Evolutionary conservation across 2,113 vertebrate species (phyloP), one percentile per base, ranked within the genome.

Genomic region (Phasianus colchicus): DNA sequence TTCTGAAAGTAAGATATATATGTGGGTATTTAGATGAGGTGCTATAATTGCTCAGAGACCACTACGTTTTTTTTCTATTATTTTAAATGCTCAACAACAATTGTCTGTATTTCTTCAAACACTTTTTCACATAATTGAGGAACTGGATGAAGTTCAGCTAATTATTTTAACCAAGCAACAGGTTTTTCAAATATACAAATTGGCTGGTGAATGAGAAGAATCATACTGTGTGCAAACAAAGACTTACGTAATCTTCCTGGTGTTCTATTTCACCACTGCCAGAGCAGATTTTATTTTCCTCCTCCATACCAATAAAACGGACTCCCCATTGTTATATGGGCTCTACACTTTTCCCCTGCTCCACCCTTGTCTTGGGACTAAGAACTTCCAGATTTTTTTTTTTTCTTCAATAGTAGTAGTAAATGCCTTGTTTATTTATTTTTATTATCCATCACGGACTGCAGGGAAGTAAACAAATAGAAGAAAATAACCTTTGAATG

Each of bases 191-290:
- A 93, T 83, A 72, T 25, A 95, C 88, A 95, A 92, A 91, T 83
- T 96, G 95, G 91, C 90, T 95, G 83, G 82, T 92, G 94, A 95
- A 92, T 95, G 88, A 95, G 88, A 94, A 96, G 93, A 89, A 89
- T 92, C 96, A 89, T 32, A 96, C 89, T 96, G 95, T 95, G 94
- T 94, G 95, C 94, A 97, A 95, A 96, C 91, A 96, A 95, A 95
- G 94, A 65, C 93, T 92, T 93, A 95, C 61, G 91, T 95, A 89
- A 95, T 89, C 91, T 95, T 97, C 91, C 87, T 95, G 93, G 87
- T 64, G 91, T 92, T 93, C 76, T 87, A 93, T 87, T 95, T 93
- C 95, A 83, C 88, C 86, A 80, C 70, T 91, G 94, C 91, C 94
- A 89, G 76, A 88, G 69, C 61, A 91, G 87, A 95, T 95, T 94